These are phyloP conservation scores for Cristatella mucedo DNA, from an alignment of 2,888 invertebrate genomes.

Conservation along the genomic window DNA sequence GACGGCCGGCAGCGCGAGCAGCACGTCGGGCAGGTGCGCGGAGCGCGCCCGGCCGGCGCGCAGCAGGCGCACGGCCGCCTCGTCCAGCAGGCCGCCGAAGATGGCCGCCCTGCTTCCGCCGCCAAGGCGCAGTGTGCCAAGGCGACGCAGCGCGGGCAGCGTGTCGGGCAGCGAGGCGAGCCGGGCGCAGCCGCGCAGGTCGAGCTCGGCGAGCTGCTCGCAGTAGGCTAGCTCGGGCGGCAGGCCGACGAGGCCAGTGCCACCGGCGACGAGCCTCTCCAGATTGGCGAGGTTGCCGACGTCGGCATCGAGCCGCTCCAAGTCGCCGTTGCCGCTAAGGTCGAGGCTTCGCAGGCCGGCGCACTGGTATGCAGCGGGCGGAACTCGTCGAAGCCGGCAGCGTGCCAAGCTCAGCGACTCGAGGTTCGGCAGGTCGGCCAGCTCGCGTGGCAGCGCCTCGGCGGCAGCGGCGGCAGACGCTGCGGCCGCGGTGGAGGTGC, in stretches of 20 bases:
- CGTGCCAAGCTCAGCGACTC: too few species aligned
- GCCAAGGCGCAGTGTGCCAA: conserved; percentile 27
- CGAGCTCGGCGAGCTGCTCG: conserved; percentile 32
- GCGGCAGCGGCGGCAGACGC: conserved; percentile 26
- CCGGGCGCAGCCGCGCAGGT: conserved; percentile 35
- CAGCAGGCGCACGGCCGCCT: too few species aligned
- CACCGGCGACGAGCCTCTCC: conserved; percentile 29
- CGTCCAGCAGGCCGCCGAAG: too few species aligned
- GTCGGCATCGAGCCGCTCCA: too few species aligned
- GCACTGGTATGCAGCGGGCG: conserved; percentile 21
- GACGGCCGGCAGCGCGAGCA: conserved; percentile 33
- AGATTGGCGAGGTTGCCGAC: conserved; percentile 26
- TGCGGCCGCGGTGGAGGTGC: conserved; percentile 30
- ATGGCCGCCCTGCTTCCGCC: too few species aligned
- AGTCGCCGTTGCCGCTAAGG: conserved; percentile 33
- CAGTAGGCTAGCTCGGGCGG: conserved; percentile 38
- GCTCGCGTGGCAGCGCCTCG: conserved; percentile 28
- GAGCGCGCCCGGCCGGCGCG: conserved; percentile 36
- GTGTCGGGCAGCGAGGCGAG: conserved; percentile 36
- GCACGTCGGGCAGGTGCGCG: conserved; percentile 34
- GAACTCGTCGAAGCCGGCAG: conserved; percentile 34
- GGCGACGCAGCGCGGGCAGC: conserved; percentile 29
- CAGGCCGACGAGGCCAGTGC: conserved; percentile 32
- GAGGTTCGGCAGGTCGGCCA: conserved; percentile 23
- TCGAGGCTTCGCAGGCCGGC: conserved; percentile 15